Evolutionary conservation across 2,797 vertebrate genomes (phyloP).

Genomic region (Premnoplex brunnescens): DNA sequence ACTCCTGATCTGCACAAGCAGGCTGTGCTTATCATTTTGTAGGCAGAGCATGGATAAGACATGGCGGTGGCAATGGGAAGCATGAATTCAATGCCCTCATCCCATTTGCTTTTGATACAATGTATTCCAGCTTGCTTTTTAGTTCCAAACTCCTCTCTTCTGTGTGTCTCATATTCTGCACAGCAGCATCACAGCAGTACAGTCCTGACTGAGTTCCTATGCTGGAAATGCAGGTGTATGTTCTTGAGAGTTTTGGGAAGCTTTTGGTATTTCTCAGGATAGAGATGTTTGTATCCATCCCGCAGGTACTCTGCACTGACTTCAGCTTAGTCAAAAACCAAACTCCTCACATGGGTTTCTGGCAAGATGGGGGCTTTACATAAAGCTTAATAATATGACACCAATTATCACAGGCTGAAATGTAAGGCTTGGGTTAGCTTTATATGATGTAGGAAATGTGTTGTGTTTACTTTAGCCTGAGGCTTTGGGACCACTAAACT

Average conservation of each 20-base stretch:
- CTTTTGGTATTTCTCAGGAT: neutral
- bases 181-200: neutral
- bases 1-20: neutral
- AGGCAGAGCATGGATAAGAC: neutral
- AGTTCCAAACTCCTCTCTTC: neutral
- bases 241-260: neutral
- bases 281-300: neutral
- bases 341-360: neutral
- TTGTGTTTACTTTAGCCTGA: conserved; percentile 28
- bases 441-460: conserved; percentile 8
- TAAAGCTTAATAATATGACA: conserved; percentile 13
- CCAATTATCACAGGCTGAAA: conserved; percentile 31
- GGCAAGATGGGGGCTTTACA: neutral
- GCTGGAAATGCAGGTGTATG: neutral
- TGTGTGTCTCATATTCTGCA: neutral
- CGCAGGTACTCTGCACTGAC: neutral
- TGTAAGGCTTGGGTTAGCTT: conserved; percentile 27
- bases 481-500: conserved; percentile 35
- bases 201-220: neutral
- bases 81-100: neutral
- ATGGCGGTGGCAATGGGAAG: neutral
- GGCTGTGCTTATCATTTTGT: neutral
- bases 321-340: neutral
- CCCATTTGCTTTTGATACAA: neutral
- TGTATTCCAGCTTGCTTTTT: neutral